phyloP scores from a whole-genome alignment of 2,797 vertebrate species.

The Ctenopoma multispine region DNA sequence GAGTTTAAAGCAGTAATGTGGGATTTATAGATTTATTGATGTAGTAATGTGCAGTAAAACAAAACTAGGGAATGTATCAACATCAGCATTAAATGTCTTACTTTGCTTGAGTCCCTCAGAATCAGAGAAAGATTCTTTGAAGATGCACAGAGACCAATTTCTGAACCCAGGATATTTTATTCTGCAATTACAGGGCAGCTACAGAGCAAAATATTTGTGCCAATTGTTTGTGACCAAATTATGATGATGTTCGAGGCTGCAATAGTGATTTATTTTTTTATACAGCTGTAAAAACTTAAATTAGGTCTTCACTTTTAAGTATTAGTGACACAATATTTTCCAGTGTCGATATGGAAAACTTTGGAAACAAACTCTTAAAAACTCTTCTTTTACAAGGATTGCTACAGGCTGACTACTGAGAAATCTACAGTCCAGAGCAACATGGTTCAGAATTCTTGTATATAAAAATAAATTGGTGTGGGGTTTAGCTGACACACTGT shows the following conservation, averaged over 20 bases:
- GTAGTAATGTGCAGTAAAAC: not conserved
- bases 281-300: not conserved
- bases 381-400: too few relatives aligned
- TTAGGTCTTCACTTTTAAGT: not conserved
- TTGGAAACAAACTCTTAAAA: too few relatives aligned
- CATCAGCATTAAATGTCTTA: not conserved
- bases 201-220: not conserved
- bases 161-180: not conserved
- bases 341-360: not conserved
- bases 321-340: not conserved
- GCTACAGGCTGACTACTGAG: too few relatives aligned
- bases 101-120: not conserved
- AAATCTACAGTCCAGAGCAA: too few relatives aligned
- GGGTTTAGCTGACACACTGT: not conserved
- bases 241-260: not conserved
- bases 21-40: not conserved
- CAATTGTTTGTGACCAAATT: not conserved
- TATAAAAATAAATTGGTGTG: not conserved
- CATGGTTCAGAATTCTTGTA: not conserved
- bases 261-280: not conserved
- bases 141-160: not conserved
- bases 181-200: not conserved
- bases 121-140: not conserved
- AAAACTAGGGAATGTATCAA: not conserved
- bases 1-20: conserved; percentile 1